phyloP scores from a whole-genome alignment of 2,113 vertebrate species.

The Chrysochloris asiatica region DNA sequence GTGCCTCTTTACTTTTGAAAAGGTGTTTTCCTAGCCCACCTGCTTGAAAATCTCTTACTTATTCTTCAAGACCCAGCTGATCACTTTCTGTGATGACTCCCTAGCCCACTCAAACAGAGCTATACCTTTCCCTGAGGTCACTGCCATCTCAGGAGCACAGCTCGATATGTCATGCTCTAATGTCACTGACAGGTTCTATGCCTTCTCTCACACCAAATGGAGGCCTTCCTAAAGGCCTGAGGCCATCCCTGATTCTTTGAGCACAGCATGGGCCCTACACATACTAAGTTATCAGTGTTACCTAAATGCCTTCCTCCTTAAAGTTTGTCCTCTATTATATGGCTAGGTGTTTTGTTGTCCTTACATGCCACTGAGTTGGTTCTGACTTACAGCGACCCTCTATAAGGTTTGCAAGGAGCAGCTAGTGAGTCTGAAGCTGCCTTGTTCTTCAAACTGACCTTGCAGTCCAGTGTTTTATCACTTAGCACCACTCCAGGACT shows the following conservation, averaged over 20 bases:
- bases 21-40: not conserved
- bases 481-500: no score
- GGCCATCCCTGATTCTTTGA: not conserved
- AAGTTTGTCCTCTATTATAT: not conserved
- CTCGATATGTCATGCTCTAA: not conserved
- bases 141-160: not conserved
- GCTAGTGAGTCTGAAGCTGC: no score
- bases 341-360: no score
- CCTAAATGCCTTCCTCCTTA: not conserved
- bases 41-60: not conserved
- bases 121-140: not conserved
- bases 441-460: no score
- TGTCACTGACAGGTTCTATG: not conserved
- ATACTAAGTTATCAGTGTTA: not conserved
- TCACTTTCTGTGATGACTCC: not conserved
- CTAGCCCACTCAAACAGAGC: not conserved
- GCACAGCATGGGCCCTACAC: rapidly evolving
- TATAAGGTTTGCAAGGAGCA: no score
- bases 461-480: no score
- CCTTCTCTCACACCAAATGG: not conserved
- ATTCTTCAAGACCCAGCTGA: not conserved
- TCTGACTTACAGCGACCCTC: no score
- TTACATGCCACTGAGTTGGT: no score
- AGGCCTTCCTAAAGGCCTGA: not conserved
- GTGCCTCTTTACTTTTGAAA: not conserved